A percentile compares a stretch with the other conserved stretches of the same genome.
Evolutionary conservation across 2,888 invertebrate genomes (phyloP).

Genomic region (Drosophila fungiperda): DNA sequence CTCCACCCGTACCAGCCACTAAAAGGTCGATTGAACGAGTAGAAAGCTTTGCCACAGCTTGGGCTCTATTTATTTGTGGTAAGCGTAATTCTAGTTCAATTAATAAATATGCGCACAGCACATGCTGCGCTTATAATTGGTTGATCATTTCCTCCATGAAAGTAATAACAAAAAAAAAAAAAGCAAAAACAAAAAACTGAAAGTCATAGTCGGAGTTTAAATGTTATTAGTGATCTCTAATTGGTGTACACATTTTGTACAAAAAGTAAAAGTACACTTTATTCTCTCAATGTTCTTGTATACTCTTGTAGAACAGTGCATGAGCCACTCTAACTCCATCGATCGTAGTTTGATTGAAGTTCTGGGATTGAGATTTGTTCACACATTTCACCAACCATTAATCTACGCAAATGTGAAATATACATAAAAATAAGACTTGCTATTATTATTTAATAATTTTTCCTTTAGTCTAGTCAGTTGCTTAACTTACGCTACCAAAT

Average conservation of each 20-base stretch:
- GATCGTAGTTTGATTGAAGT: neutral
- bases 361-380: neutral
- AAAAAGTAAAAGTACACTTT: neutral
- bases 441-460: neutral
- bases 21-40: neutral
- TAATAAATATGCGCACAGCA: neutral
- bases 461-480: neutral
- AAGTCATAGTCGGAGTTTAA: neutral
- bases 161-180: neutral
- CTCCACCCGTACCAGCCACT: no score
- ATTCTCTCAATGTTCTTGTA: neutral
- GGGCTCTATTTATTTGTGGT: conserved; percentile 30
- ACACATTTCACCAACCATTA: neutral
- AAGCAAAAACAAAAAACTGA: neutral
- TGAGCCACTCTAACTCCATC: neutral
- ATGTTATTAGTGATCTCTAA: neutral
- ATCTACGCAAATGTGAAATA: neutral
- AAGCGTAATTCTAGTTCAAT: conserved; percentile 13
- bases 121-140: conserved; percentile 1
- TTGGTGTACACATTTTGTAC: neutral
- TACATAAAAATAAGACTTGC: neutral
- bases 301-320: neutral
- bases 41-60: conserved; percentile 9
- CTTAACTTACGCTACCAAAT: neutral
- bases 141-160: neutral